These are phyloP conservation scores for Exaiptasia diaphana DNA, from an alignment of 64 coral and sea anemone species.

Conservation along the genomic window DNA sequence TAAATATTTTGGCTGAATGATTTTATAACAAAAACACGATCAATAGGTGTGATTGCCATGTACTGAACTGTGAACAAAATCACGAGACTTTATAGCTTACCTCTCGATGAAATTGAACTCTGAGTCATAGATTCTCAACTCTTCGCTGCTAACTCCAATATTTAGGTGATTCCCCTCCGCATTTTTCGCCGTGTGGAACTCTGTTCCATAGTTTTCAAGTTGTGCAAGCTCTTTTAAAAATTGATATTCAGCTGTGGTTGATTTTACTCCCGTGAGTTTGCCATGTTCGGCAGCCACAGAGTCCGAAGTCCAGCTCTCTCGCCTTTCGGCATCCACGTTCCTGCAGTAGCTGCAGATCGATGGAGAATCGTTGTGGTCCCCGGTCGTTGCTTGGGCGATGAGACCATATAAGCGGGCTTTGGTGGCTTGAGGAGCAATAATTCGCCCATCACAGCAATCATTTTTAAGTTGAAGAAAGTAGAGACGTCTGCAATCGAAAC, in stretches of 20 bases:
- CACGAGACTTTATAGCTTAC: conserved; percentile 33
- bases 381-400: conserved; percentile 79
- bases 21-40: too few relatives aligned
- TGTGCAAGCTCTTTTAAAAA: conserved; percentile 72
- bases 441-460: conserved; percentile 62
- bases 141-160: conserved; percentile 88
- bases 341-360: conserved; percentile 49
- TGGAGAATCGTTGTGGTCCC: conserved; percentile 29
- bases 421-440: conserved; percentile 48
- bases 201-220: conserved; percentile 87
- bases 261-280: conserved; percentile 65
- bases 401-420: conserved; percentile 59
- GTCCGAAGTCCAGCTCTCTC: conserved; percentile 49
- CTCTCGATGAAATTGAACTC: conserved; percentile 75
- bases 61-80: too few relatives aligned
- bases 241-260: conserved; percentile 69
- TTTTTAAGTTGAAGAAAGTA: conserved; percentile 85
- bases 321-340: conserved; percentile 22
- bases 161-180: conserved; percentile 27
- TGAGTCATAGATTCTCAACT: conserved; percentile 71
- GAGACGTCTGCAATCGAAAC: conserved; percentile 73
- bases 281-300: conserved; percentile 59
- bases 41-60: too few relatives aligned
- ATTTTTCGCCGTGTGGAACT: conserved; percentile 78
- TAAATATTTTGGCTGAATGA: too few relatives aligned